Percentiles rank a stretch among this genome's conserved stretches.
These are phyloP conservation scores for Lordiphosa stackelbergi DNA, from an alignment of 1,140 invertebrate genomes.

Conservation along the genomic window DNA sequence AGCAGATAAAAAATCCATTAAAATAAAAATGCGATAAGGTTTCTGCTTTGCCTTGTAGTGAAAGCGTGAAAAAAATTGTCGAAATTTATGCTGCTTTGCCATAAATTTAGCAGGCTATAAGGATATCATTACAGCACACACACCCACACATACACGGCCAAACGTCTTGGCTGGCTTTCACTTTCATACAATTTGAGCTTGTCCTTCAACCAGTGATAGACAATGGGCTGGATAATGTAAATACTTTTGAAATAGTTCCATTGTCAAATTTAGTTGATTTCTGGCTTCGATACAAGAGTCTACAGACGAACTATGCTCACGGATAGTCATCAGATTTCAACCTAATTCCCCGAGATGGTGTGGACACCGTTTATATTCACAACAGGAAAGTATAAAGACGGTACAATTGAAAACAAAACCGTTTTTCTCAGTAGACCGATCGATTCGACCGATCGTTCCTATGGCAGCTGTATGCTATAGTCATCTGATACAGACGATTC, in stretches of 20 bases:
- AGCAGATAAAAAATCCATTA: constrained; percentile 75
- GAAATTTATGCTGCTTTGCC: constrained; percentile 73
- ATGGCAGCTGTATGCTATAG: too few species aligned
- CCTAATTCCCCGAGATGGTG: too few species aligned
- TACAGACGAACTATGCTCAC: too few species aligned
- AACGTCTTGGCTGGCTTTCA: constrained; percentile 64
- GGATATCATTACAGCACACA: constrained; percentile 73
- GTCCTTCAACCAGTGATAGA: constrained; percentile 47
- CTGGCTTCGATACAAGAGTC: too few species aligned
- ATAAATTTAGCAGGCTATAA: constrained; percentile 71
- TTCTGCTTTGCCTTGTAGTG: constrained; percentile 32
- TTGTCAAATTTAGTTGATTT: too few species aligned
- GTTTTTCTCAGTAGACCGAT: too few species aligned
- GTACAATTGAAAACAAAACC: too few species aligned
- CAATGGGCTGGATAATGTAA: constrained; percentile 17
- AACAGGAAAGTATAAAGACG: too few species aligned
- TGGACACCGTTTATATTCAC: too few species aligned
- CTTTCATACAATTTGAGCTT: constrained; percentile 53
- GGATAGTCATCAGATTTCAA: too few species aligned
- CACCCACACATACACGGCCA: constrained; percentile 18
- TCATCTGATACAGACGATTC: too few species aligned
- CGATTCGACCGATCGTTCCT: too few species aligned
- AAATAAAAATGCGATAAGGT: constrained; percentile 74
- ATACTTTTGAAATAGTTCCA: not conserved
- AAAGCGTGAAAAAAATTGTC: constrained; percentile 70